Evolutionary conservation across 2,888 invertebrate species (phyloP).

Genomic region (Aspidiotus destructor): DNA sequence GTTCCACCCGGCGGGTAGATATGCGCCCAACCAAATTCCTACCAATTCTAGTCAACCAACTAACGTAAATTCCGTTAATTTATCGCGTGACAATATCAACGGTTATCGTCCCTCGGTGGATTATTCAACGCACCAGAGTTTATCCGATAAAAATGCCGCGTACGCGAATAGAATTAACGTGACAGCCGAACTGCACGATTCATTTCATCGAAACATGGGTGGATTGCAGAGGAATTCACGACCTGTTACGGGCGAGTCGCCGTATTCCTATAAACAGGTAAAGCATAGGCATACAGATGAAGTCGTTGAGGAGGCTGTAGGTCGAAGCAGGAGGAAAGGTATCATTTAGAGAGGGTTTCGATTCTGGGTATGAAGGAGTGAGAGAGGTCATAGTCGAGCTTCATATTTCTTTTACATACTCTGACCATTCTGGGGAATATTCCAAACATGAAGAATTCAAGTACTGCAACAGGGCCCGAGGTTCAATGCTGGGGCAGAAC

Average conservation of each 20-base stretch:
- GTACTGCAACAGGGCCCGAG: too few species aligned
- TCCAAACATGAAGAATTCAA: too few species aligned
- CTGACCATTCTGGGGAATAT: too few species aligned
- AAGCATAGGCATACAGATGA: neutral
- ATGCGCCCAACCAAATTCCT: constrained; percentile 13
- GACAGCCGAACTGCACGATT: constrained; percentile 6
- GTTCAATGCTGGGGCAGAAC: too few species aligned
- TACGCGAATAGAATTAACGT: constrained; percentile 22
- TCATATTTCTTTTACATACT: too few species aligned
- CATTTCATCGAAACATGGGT: constrained; percentile 38
- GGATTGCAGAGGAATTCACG: constrained; percentile 46
- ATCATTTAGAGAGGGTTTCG: too few species aligned
- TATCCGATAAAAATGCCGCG: constrained; percentile 3
- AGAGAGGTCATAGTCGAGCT: too few species aligned
- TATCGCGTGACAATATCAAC: constrained; percentile 1
- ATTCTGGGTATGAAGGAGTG: too few species aligned
- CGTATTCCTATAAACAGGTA: constrained; percentile 42
- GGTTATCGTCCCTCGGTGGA: constrained; percentile 11
- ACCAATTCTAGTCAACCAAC: constrained; percentile 26
- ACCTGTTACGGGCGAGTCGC: constrained; percentile 47
- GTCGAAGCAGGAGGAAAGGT: too few species aligned
- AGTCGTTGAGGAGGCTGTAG: too few species aligned
- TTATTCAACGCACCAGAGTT: constrained; percentile 3
- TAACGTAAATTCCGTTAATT: neutral
- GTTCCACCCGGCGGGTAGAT: neutral